phyloP scores from a whole-genome alignment of 2,888 invertebrate genomes.

The Achlya flavicornis region DNA sequence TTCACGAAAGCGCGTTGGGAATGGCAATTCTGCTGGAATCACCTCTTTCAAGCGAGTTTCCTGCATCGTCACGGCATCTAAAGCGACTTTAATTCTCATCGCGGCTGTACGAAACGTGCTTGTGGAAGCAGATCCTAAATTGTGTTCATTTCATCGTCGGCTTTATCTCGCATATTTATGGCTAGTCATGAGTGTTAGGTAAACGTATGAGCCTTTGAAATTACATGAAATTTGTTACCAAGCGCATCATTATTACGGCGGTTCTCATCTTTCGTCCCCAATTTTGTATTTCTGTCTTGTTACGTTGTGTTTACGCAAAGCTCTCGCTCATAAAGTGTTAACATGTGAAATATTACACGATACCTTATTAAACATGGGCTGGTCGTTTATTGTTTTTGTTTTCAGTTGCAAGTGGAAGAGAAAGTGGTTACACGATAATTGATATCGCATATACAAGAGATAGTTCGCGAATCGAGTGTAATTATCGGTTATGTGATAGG shows the following conservation, averaged over 20 bases:
- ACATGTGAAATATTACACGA: conserved; percentile 25
- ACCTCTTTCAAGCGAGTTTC: not conserved
- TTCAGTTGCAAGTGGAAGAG: conserved; percentile 22
- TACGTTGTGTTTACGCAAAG: conserved; percentile 18
- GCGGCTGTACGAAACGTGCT: conserved; percentile 7
- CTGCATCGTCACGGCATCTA: not conserved
- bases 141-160: conserved; percentile 7
- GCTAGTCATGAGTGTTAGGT: conserved; percentile 3
- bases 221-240: conserved; percentile 1
- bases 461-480: conserved; percentile 17
- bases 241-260: not conserved
- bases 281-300: conserved; percentile 12
- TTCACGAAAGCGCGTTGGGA: not conserved
- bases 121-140: not conserved
- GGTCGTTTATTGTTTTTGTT: conserved; percentile 18
- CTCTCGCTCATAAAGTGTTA: conserved; percentile 26
- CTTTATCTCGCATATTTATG: conserved; percentile 8
- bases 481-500: conserved; percentile 24
- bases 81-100: not conserved
- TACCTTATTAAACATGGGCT: conserved; percentile 19
- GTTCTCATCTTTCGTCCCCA: conserved; percentile 9
- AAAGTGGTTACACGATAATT: conserved; percentile 33
- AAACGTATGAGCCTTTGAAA: conserved; percentile 6
- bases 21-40: not conserved
- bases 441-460: conserved; percentile 18